Evolutionary conservation across 2,888 invertebrate species (phyloP).

Genomic region (Dasysyrphus tricinctus): DNA sequence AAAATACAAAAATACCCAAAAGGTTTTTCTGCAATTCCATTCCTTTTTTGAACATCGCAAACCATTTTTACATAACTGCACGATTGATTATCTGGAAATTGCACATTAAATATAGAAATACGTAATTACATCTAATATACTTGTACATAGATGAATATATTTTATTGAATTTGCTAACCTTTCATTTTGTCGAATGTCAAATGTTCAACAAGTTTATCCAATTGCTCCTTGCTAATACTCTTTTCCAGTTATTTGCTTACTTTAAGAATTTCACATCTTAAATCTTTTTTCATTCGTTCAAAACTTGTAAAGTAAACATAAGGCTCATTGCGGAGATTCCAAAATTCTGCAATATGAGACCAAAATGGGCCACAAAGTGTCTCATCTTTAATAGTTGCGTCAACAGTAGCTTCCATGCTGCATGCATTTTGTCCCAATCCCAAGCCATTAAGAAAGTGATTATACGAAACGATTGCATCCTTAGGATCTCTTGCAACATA

Average conservation of each 20-base stretch:
- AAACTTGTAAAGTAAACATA: slow-evolving; percentile 78
- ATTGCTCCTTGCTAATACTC: slow-evolving; percentile 75
- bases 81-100: slow-evolving; percentile 15
- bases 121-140: too few relatives aligned
- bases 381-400: slow-evolving; percentile 65
- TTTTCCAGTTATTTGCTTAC: slow-evolving; percentile 77
- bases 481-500: slow-evolving; percentile 93
- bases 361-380: slow-evolving; percentile 75
- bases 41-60: not conserved
- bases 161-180: slow-evolving; percentile 76
- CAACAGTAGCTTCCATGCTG: slow-evolving; percentile 84
- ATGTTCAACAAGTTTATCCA: slow-evolving; percentile 78
- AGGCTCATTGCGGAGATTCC: slow-evolving; percentile 77
- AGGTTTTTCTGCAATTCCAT: not conserved
- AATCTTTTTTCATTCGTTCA: slow-evolving; percentile 78
- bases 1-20: not conserved
- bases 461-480: slow-evolving; percentile 92
- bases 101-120: not conserved
- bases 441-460: slow-evolving; percentile 86
- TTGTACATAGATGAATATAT: too few relatives aligned
- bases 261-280: slow-evolving; percentile 70
- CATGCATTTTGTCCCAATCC: slow-evolving; percentile 84
- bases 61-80: not conserved
- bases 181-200: slow-evolving; percentile 80
- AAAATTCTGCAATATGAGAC: slow-evolving; percentile 78